Conservation (phyloP, 2,113 vertebrate genomes). For the Thamnophis sirtalis region DNA sequence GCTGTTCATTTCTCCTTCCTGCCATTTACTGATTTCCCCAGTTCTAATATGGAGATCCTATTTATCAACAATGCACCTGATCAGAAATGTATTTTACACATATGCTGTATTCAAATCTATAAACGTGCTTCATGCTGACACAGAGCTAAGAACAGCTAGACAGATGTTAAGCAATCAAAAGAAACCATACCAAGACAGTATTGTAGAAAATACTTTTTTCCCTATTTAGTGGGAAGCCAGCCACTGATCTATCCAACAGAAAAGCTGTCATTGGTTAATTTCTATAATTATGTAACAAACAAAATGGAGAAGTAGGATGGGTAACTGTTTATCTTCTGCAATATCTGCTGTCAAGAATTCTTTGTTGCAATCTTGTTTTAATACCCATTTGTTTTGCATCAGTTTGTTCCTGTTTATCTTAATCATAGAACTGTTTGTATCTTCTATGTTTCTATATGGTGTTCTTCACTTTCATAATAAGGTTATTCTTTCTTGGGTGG, state of each 20-base stretch:
- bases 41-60: neutral
- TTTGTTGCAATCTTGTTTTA: neutral
- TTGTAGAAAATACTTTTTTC: neutral
- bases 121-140: neutral
- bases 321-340: neutral
- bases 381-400: neutral
- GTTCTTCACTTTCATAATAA: neutral
- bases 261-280: neutral
- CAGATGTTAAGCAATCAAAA: neutral
- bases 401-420: neutral
- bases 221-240: neutral
- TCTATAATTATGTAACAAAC: neutral
- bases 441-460: neutral
- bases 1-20: neutral
- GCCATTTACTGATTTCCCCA: neutral
- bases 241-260: neutral
- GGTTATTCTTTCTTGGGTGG: neutral
- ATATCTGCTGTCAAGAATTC: neutral
- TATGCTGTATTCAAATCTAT: neutral
- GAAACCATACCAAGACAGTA: neutral
- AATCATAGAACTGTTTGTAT: neutral
- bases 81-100: neutral
- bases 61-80: neutral
- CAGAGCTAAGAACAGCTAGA: neutral
- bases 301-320: neutral